Evolutionary conservation across 2,113 vertebrate genomes (phyloP).

Genomic region (Seriola dumerili): DNA sequence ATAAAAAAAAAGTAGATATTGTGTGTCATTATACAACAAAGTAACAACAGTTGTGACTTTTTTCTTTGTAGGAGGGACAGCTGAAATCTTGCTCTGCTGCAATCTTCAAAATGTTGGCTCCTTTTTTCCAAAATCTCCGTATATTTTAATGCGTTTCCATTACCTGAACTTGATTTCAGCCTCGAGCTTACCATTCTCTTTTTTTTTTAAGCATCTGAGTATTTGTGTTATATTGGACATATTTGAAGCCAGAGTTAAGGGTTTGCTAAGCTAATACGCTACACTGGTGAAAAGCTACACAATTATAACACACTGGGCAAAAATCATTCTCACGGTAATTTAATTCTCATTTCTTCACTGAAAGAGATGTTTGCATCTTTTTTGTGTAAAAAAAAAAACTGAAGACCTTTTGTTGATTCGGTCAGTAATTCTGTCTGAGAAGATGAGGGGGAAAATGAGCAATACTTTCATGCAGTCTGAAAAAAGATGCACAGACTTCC

Average conservation of each 20-base stretch:
- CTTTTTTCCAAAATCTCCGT: not conserved
- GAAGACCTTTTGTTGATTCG: constrained; percentile 1
- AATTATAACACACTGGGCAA: too few species aligned
- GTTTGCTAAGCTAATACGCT: not conserved
- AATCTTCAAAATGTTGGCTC: too few species aligned
- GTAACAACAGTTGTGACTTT: too few species aligned
- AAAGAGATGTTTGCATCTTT: not conserved
- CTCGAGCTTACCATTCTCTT: not conserved
- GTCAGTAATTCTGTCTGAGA: not conserved
- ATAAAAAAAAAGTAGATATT: too few species aligned
- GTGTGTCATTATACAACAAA: too few species aligned
- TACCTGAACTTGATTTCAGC: not conserved
- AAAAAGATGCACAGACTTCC: not conserved
- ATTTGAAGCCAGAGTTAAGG: not conserved
- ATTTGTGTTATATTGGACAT: not conserved
- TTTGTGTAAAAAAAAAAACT: not conserved
- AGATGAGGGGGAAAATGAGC: not conserved
- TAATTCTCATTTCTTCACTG: not conserved
- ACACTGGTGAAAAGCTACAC: not conserved
- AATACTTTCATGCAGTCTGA: not conserved
- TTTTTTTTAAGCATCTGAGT: not conserved
- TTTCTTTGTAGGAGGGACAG: too few species aligned
- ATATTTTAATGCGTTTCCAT: not conserved
- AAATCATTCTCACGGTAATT: not conserved
- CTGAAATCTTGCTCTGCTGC: too few species aligned